Conservation (phyloP, 2,797 vertebrate genomes). For the Lophotriccus pileatus region DNA sequence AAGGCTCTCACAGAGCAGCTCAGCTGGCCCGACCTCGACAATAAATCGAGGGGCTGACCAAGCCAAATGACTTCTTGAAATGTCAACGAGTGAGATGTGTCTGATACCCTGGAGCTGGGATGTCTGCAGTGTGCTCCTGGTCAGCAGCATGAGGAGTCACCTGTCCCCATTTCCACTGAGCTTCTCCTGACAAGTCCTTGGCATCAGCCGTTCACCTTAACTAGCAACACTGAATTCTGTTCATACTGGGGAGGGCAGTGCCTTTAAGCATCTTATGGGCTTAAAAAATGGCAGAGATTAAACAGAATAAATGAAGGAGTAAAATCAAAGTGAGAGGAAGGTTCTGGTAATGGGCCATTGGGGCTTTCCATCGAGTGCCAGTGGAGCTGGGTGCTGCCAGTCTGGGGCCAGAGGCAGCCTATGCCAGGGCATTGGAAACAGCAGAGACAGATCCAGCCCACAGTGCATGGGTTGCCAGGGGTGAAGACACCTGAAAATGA, state of each 20-base stretch:
- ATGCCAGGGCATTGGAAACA: fast-evolving
- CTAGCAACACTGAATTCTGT: not conserved
- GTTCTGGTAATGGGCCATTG: not conserved
- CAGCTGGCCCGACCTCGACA: not conserved
- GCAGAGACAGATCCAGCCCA: not conserved
- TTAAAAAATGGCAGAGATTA: not conserved
- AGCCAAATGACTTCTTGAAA: conserved; percentile 6
- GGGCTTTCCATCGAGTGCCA: not conserved
- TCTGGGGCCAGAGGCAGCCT: fast-evolving
- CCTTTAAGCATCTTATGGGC: not conserved
- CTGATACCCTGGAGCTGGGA: not conserved
- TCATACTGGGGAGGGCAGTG: not conserved
- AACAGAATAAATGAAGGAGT: not conserved
- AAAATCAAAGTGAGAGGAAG: not conserved
- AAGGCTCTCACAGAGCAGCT: not conserved
- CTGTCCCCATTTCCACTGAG: not conserved
- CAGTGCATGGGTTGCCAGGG: not conserved
- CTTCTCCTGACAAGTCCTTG: fast-evolving
- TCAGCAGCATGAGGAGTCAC: not conserved
- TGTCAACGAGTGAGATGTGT: not conserved
- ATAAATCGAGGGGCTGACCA: not conserved
- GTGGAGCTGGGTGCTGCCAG: not conserved
- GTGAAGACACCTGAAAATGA: not conserved
- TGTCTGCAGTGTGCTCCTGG: not conserved
- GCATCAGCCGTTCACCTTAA: not conserved